Conservation (phyloP, 2,113 vertebrate genomes). For the Serilophus lunatus region DNA sequence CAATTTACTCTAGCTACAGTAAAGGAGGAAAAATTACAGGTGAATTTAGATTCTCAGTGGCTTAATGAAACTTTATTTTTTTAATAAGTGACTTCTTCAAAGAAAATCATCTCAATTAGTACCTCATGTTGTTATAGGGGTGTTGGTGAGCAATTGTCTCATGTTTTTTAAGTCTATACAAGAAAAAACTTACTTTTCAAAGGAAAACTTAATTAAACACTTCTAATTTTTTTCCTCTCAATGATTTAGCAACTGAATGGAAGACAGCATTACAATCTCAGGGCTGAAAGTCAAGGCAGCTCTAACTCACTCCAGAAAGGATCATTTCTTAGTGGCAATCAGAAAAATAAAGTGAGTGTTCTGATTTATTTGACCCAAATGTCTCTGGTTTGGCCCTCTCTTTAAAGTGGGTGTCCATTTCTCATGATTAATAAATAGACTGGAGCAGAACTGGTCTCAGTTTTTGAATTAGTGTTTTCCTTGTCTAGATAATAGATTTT, state of each 20-base stretch:
- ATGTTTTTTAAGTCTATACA: not conserved
- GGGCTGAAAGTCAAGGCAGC: slow-evolving; percentile 77
- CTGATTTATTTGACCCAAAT: not conserved
- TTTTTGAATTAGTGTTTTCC: not conserved
- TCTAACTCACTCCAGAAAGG: slow-evolving; percentile 75
- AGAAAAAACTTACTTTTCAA: not conserved
- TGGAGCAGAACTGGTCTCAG: not conserved
- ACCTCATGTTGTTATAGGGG: not conserved
- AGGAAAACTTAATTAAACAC: not conserved
- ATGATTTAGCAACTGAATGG: slow-evolving; percentile 75
- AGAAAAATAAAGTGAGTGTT: slow-evolving; percentile 73
- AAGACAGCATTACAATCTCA: slow-evolving; percentile 72
- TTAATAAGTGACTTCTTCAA: not conserved
- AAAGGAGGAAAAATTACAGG: not conserved
- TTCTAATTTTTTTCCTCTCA: not conserved
- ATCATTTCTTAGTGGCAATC: slow-evolving; percentile 60
- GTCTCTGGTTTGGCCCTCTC: not conserved
- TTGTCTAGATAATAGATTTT: not conserved
- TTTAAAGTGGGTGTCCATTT: not conserved
- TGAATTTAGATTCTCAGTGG: not conserved
- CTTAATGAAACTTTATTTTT: not conserved
- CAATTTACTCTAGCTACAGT: not conserved
- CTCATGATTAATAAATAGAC: not conserved
- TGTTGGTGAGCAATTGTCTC: not conserved
- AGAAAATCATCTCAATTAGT: not conserved